These are phyloP conservation scores for Cheilosia grossa DNA, from an alignment of 2,888 invertebrate species.

Conservation along the genomic window DNA sequence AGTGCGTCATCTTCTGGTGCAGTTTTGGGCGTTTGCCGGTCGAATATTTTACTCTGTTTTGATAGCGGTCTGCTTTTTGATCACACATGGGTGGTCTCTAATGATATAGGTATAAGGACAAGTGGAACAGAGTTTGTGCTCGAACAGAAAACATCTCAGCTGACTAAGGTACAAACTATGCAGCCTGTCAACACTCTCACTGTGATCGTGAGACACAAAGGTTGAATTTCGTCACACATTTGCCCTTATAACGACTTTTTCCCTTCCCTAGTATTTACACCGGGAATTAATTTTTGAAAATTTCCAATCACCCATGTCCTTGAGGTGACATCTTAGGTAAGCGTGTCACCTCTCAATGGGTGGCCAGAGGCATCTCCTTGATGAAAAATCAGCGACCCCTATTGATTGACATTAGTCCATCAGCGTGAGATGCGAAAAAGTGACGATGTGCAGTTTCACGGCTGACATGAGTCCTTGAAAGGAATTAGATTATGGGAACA, in stretches of 20 bases:
- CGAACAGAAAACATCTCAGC: no score
- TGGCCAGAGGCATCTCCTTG: slow-evolving; percentile 53
- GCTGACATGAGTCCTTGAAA: slow-evolving; percentile 61
- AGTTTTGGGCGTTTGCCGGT: slow-evolving; percentile 56
- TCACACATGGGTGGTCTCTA: no score
- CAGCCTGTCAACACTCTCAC: no score
- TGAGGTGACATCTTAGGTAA: slow-evolving; percentile 50
- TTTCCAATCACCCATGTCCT: slow-evolving; percentile 42
- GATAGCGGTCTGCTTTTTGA: slow-evolving; percentile 67
- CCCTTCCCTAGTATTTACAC: no score
- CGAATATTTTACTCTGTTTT: slow-evolving; percentile 66
- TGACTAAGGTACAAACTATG: no score
- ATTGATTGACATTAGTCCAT: slow-evolving; percentile 68
- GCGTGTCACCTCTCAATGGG: slow-evolving; percentile 61
- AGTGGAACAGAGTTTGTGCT: no score
- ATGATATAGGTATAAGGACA: no score
- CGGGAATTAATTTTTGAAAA: background rate
- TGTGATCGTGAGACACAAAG: no score
- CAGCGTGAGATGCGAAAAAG: slow-evolving; percentile 55
- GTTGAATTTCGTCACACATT: no score
- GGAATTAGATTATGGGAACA: slow-evolving; percentile 22
- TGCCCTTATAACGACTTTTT: no score
- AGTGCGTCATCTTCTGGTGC: slow-evolving; percentile 48
- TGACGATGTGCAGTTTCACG: slow-evolving; percentile 43
- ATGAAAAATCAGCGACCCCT: slow-evolving; percentile 43